Evolutionary conservation across 2,113 vertebrate genomes (phyloP).

Genomic region (Dolichallabes microphthalmus): DNA sequence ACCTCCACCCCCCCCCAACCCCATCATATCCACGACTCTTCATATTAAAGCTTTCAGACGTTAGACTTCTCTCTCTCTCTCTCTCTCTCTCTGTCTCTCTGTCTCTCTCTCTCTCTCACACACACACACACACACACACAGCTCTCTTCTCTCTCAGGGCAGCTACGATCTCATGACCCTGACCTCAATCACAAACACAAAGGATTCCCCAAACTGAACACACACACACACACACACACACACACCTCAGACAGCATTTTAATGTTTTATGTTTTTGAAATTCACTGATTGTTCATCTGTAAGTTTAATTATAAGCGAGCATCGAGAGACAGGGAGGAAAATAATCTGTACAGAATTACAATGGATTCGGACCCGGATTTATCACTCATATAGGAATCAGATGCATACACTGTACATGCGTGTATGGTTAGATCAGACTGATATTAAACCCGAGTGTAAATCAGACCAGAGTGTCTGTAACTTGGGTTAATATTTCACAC

Average conservation of each 20-base stretch:
- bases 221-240: neutral
- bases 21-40: neutral
- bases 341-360: neutral
- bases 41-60: neutral
- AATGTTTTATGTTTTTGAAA: neutral
- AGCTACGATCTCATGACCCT: constrained; percentile 23
- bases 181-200: constrained; percentile 20
- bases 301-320: neutral
- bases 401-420: neutral
- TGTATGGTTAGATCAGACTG: neutral
- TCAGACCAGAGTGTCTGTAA: neutral
- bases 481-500: constrained; percentile 19
- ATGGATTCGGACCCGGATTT: neutral
- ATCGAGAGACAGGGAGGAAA: neutral
- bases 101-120: constrained; percentile 1
- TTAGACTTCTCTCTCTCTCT: constrained; percentile 1
- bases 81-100: constrained; percentile 5
- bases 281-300: neutral
- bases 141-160: neutral
- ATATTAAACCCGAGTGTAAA: neutral
- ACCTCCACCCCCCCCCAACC: no score
- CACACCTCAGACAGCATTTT: neutral
- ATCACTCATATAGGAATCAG: neutral
- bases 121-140: neutral
- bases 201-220: constrained; percentile 32